Percentiles rank a stretch among this genome's conserved stretches.
These are phyloP conservation scores for Lycaon pictus DNA, from an alignment of 2,113 vertebrate genomes.

Conservation along the genomic window DNA sequence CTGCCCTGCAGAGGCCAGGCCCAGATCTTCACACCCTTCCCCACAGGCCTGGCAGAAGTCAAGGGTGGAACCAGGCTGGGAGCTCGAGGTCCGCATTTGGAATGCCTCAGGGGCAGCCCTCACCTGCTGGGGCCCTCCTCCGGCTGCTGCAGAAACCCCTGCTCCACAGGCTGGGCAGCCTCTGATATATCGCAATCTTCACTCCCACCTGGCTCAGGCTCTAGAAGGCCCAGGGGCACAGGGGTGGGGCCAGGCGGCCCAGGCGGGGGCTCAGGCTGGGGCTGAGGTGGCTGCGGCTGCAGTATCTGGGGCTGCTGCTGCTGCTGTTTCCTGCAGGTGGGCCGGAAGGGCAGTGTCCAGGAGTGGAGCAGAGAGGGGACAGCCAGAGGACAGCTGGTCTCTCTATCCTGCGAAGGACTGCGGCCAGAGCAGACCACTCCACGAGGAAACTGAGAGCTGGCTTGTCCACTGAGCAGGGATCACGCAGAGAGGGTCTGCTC, in stretches of 20 bases:
- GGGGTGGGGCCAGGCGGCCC: slow-evolving; percentile 72
- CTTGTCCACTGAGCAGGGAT: not conserved
- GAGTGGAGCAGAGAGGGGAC: not conserved
- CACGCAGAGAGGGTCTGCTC: not conserved
- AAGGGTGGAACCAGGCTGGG: not conserved
- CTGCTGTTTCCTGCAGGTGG: slow-evolving; percentile 74
- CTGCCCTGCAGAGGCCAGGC: not conserved
- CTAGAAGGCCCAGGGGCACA: slow-evolving; percentile 70
- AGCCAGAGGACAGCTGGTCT: not conserved
- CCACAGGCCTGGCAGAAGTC: not conserved
- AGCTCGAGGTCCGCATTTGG: not conserved
- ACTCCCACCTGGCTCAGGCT: slow-evolving; percentile 78
- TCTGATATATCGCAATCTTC: slow-evolving; percentile 76
- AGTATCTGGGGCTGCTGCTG: slow-evolving; percentile 68
- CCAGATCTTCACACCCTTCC: not conserved
- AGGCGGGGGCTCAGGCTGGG: slow-evolving; percentile 82
- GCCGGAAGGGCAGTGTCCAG: not conserved
- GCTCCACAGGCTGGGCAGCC: slow-evolving; percentile 71
- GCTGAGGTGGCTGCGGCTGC: slow-evolving; percentile 79
- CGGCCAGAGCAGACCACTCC: not conserved
- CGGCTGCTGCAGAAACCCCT: slow-evolving; percentile 64
- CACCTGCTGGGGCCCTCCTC: slow-evolving; percentile 82
- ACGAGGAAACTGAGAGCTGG: not conserved
- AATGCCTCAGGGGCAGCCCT: not conserved
- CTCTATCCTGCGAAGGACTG: not conserved